A percentile compares a stretch with the other conserved stretches of the same genome.
phyloP scores from a whole-genome alignment of 2,888 invertebrate genomes.

The Xestia c-nigrum region DNA sequence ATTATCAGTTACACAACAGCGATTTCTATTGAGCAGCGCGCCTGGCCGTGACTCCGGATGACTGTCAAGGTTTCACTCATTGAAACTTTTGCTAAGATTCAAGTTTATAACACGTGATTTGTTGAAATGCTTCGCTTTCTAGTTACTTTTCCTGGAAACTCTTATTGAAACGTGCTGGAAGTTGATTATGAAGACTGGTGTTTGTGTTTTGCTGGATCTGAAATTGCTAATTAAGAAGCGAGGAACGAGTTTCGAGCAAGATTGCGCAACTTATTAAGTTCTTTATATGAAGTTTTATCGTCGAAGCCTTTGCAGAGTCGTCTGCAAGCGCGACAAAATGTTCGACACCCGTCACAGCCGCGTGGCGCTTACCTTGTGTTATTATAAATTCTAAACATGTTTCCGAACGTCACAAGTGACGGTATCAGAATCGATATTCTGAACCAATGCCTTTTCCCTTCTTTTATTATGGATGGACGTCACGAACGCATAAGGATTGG shows the following conservation, averaged over 20 bases:
- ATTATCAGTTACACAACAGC: slow-evolving; percentile 65
- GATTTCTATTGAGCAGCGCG: slow-evolving; percentile 62
- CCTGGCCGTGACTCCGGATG: slow-evolving; percentile 61
- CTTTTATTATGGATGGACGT: not conserved
- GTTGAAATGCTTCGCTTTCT: slow-evolving; percentile 44
- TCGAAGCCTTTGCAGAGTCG: slow-evolving; percentile 10
- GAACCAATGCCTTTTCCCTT: slow-evolving; percentile 8
- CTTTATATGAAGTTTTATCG: slow-evolving; percentile 1
- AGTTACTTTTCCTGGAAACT: slow-evolving; percentile 35
- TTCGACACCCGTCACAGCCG: slow-evolving; percentile 4
- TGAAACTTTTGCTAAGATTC: slow-evolving; percentile 65
- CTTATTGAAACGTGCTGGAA: slow-evolving; percentile 1
- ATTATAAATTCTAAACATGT: slow-evolving; percentile 36
- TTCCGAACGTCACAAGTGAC: slow-evolving; percentile 25
- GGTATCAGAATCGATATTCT: slow-evolving; percentile 12
- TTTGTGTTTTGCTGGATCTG: slow-evolving; percentile 27
- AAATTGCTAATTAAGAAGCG: slow-evolving; percentile 21
- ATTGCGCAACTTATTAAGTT: slow-evolving; percentile 14
- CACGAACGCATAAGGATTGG: not conserved
- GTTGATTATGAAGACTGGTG: slow-evolving; percentile 13
- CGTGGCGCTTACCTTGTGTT: slow-evolving; percentile 21
- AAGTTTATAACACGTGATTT: slow-evolving; percentile 63
- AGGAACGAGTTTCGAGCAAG: slow-evolving; percentile 27
- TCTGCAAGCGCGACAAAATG: slow-evolving; percentile 1
- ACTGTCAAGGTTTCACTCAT: slow-evolving; percentile 67